A percentile compares a stretch with the other conserved stretches of the same genome.
Conservation (phyloP, 2,888 invertebrate species). For the Neoscelio sp. region DNA sequence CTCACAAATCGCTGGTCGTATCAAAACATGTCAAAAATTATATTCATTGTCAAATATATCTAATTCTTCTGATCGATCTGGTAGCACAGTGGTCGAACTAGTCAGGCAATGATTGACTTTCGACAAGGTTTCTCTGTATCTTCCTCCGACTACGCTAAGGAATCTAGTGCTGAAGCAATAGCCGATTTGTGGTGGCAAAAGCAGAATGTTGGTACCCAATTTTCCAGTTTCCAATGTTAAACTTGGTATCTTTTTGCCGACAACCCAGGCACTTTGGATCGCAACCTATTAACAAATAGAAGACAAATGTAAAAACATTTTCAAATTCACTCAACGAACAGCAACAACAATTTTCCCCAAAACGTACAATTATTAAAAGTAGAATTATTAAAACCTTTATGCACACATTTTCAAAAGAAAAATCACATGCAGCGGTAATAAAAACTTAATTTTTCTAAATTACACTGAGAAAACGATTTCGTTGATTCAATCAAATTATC, state of each 20-base stretch:
- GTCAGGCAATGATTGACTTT: slow-evolving; percentile 37
- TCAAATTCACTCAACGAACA: too few relatives aligned
- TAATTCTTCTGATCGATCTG: background rate
- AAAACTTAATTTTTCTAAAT: too few relatives aligned
- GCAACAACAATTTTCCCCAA: too few relatives aligned
- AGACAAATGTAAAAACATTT: background rate
- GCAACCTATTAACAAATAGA: slow-evolving; percentile 20
- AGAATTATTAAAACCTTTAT: too few relatives aligned
- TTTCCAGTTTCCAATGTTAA: slow-evolving; percentile 33
- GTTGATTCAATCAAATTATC: too few relatives aligned
- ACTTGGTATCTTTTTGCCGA: slow-evolving; percentile 31
- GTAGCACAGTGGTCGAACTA: background rate
- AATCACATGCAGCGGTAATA: too few relatives aligned
- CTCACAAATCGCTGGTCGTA: too few relatives aligned
- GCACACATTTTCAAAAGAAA: too few relatives aligned
- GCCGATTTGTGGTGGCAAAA: slow-evolving; percentile 55
- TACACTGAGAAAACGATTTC: too few relatives aligned
- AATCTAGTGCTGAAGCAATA: slow-evolving; percentile 52
- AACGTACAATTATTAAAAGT: too few relatives aligned
- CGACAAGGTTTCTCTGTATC: slow-evolving; percentile 23
- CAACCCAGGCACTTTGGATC: slow-evolving; percentile 24
- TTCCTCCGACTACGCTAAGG: slow-evolving; percentile 21
- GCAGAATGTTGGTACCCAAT: slow-evolving; percentile 37
- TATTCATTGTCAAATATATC: too few relatives aligned
- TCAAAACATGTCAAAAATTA: too few relatives aligned